Conservation (phyloP, 2,113 vertebrate genomes). For the Bujurquina vittata region DNA sequence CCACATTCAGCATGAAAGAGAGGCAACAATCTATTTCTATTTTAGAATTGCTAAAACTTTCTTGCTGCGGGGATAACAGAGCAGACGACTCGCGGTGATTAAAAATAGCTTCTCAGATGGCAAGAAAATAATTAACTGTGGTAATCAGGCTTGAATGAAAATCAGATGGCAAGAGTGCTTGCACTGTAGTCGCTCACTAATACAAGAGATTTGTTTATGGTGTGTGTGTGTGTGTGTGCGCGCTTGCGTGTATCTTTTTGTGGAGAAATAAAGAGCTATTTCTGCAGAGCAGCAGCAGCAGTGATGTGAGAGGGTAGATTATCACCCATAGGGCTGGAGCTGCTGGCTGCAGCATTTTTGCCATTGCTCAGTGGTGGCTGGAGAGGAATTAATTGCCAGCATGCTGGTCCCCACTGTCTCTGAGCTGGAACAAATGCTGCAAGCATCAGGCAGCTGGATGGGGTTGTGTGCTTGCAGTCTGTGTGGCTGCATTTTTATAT, state of each 20-base stretch:
- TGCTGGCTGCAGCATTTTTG: constrained; percentile 61
- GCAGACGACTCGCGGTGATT: constrained; percentile 12
- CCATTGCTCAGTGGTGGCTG: constrained; percentile 52
- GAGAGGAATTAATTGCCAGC: constrained; percentile 53
- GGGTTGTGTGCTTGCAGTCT: constrained; percentile 10
- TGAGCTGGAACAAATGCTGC: constrained; percentile 61
- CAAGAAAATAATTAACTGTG: constrained; percentile 24
- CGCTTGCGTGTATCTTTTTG: background rate
- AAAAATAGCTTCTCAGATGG: constrained; percentile 16
- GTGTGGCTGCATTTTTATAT: background rate
- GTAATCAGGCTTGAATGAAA: constrained; percentile 3
- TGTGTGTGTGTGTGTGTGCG: background rate
- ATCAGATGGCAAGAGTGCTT: constrained; percentile 4
- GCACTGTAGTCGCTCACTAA: background rate
- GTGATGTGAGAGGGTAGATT: constrained; percentile 40
- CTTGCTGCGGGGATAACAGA: constrained; percentile 11
- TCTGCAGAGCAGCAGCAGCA: constrained; percentile 42
- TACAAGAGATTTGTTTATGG: background rate
- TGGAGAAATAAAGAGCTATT: constrained; percentile 17
- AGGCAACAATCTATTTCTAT: background rate
- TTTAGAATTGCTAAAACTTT: constrained; percentile 27
- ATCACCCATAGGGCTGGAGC: constrained; percentile 33
- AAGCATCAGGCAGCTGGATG: constrained; percentile 55
- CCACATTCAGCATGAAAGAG: background rate
- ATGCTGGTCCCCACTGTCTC: constrained; percentile 50